phyloP scores from a whole-genome alignment of 2,113 vertebrate genomes.

The Fulica atra region DNA sequence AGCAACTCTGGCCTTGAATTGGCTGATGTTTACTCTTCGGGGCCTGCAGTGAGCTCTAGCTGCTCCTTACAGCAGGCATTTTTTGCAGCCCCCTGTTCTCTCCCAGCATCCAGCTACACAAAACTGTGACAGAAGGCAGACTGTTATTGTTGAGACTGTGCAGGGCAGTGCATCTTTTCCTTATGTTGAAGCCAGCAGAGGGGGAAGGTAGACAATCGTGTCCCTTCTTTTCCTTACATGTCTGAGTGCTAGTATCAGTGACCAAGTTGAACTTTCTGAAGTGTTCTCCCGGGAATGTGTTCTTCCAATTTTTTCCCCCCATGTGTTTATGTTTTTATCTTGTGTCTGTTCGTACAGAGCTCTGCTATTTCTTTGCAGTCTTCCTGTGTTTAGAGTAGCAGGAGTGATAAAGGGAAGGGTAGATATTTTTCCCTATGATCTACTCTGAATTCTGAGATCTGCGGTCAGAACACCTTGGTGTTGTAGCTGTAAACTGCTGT shows the following conservation, averaged over 20 bases:
- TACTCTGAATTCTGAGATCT: neutral
- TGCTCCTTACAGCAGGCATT: too few relatives aligned
- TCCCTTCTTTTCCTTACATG: neutral
- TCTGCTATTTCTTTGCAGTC: neutral
- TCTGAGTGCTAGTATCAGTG: neutral
- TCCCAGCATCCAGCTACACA: too few relatives aligned
- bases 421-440: accelerated
- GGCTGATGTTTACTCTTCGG: too few relatives aligned
- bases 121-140: neutral
- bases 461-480: neutral
- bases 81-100: too few relatives aligned
- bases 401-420: neutral
- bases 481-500: neutral
- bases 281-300: accelerated
- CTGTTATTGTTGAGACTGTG: neutral
- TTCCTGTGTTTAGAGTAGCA: neutral
- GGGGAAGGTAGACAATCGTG: accelerated
- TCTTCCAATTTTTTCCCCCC: accelerated
- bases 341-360: neutral
- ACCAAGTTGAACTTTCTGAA: neutral
- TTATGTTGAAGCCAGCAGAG: neutral
- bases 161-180: neutral
- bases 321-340: neutral
- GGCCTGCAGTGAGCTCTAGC: too few relatives aligned
- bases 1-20: too few relatives aligned